phyloP scores from a whole-genome alignment of 2,113 vertebrate genomes.

The Haemorhous mexicanus region DNA sequence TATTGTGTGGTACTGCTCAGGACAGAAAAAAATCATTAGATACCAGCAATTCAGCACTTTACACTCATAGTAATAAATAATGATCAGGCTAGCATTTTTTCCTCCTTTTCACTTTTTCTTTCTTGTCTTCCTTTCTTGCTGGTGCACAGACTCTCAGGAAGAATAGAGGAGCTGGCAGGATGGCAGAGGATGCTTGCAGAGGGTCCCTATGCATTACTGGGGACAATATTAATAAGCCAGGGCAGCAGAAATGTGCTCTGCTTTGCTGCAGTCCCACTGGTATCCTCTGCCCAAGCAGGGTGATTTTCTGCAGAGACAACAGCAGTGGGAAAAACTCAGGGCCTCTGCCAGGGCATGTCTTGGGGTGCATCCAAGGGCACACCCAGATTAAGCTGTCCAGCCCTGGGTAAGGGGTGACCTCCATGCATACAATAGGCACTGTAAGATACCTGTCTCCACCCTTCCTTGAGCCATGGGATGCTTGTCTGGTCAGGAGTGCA shows the following conservation, averaged over 20 bases:
- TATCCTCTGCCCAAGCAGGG: not conserved
- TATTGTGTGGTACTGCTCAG: not conserved
- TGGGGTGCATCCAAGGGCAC: not conserved
- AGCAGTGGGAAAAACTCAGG: not conserved
- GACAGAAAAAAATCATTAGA: not conserved
- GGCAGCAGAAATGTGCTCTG: not conserved
- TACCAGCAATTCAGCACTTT: not conserved
- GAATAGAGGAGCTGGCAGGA: not conserved
- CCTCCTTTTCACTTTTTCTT: not conserved
- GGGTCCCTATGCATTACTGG: not conserved
- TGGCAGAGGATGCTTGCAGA: not conserved
- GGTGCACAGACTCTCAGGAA: not conserved
- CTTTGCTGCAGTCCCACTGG: not conserved
- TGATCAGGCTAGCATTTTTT: not conserved
- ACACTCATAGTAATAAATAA: not conserved
- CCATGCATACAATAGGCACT: not conserved
- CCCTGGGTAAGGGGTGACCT: too few relatives aligned
- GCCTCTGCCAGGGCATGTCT: not conserved
- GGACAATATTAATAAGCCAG: not conserved
- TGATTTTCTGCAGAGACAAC: not conserved
- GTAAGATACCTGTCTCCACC: not conserved
- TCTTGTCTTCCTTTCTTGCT: not conserved
- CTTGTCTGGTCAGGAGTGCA: not conserved
- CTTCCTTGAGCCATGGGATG: too few relatives aligned
- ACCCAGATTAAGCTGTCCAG: not conserved